A percentile compares a stretch with the other conserved stretches of the same genome.
phyloP scores from a whole-genome alignment of 2,888 invertebrate species.

The Troides helena region DNA sequence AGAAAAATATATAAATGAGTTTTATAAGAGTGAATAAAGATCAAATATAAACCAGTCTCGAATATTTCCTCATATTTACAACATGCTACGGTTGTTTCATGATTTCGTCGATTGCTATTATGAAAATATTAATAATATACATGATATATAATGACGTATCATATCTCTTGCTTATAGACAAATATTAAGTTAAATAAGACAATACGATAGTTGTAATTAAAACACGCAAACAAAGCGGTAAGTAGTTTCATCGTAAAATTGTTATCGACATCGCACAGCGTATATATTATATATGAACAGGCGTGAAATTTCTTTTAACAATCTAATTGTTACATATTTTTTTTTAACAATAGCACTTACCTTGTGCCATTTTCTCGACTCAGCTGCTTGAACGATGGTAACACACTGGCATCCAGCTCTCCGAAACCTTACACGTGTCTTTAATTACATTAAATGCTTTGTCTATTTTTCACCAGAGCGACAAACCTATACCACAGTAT shows the following conservation, averaged over 20 bases:
- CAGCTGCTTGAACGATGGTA: constrained; percentile 35
- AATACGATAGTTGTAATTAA: neutral
- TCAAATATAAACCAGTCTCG: too few relatives aligned
- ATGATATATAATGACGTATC: too few relatives aligned
- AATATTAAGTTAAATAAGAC: neutral
- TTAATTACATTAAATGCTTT: constrained; percentile 55
- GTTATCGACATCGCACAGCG: constrained; percentile 1
- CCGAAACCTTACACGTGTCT: constrained; percentile 46
- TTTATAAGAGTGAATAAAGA: too few relatives aligned
- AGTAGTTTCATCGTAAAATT: neutral
- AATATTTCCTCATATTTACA: too few relatives aligned
- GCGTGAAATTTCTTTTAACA: neutral
- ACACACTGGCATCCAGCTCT: constrained; percentile 42
- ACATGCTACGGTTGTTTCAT: too few relatives aligned
- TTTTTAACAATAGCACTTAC: constrained; percentile 33
- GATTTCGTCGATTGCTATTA: too few relatives aligned
- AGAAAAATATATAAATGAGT: too few relatives aligned
- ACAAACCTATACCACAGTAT: constrained; percentile 1
- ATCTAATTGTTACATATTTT: constrained; percentile 2
- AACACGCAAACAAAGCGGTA: too few relatives aligned
- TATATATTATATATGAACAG: neutral
- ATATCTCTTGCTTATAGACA: neutral
- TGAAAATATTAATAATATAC: too few relatives aligned
- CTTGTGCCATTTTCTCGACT: constrained; percentile 42
- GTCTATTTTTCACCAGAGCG: constrained; percentile 38